These are phyloP conservation scores for Aphodius granarius DNA, from an alignment of 2,888 invertebrate species.

Conservation along the genomic window DNA sequence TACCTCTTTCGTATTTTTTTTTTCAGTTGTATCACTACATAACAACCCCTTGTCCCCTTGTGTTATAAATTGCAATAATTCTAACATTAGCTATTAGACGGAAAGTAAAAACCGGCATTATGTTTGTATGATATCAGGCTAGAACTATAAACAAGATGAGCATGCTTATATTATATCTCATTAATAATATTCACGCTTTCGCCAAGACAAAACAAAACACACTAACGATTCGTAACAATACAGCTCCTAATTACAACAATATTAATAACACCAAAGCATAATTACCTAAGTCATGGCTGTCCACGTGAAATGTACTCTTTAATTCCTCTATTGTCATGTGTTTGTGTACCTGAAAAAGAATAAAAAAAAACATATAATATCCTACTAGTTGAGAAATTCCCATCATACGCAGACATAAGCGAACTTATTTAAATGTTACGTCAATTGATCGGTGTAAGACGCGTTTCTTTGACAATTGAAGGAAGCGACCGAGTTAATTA, in stretches of 20 bases:
- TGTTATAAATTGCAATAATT: too few relatives aligned
- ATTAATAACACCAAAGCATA: conserved; percentile 7
- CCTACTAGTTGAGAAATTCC: neutral
- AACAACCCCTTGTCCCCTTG: too few relatives aligned
- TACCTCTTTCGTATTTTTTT: too few relatives aligned
- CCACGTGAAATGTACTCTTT: conserved; percentile 81
- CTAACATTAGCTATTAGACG: too few relatives aligned
- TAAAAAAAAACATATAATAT: neutral
- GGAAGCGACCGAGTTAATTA: conserved; percentile 19
- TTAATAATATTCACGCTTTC: neutral
- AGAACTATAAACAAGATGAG: neutral
- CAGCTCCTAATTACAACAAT: neutral
- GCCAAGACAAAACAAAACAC: neutral
- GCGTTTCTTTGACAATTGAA: neutral
- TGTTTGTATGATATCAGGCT: too few relatives aligned
- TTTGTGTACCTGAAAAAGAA: conserved; percentile 78
- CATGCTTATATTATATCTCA: neutral
- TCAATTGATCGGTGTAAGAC: conserved; percentile 1
- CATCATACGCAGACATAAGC: conserved; percentile 2
- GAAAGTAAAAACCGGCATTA: too few relatives aligned
- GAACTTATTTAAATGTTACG: conserved; percentile 15
- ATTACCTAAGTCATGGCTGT: conserved; percentile 67
- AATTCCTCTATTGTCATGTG: conserved; percentile 85
- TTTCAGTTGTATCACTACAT: too few relatives aligned
- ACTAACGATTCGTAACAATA: neutral